Base-by-base conservation (phyloP, 2,888 invertebrate genomes). In the Trichopria drosophilae region DNA sequence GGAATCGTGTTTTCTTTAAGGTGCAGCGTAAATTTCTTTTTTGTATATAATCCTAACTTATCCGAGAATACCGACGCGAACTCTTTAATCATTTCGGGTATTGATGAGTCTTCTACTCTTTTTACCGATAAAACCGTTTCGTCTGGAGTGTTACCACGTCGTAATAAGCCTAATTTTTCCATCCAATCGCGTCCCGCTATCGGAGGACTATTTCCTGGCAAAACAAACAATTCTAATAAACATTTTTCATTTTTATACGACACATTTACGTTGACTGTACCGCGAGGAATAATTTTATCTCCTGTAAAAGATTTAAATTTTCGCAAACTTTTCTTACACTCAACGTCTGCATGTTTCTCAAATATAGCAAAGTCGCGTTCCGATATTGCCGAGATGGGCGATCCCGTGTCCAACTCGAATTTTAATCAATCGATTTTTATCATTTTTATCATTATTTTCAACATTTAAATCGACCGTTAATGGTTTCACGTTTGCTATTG, bases 1-100 rank as follows among this genome's bases (percentile, higher is more conserved):
- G 60, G 59, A 15, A 36, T 49, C 20, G 41, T 44, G 29, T 56
- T 46, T 10, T 42, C 40, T 31, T 59, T 59, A 10, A 58, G 29
- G 28, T 36, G 32, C 13, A 59, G 22, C 3, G 45, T 47, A n/a
- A 60, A 53, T 51, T 59, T 40, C 19, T 35, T 46, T 12, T 19
- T 16, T 6, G 18, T 40, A 22, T 41, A 46, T 12, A 18, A 24
- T 13, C 46, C 46, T n/a, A 47, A 19, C 23, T 20, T 18, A 2
- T 20, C 18, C 1, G 48, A 31, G 20, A 55, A 40, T 12, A 55
- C 41, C 12, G 20, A 15, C 22, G 43, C 34, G 24, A 55, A 51
- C 18, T 48, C 44, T 7, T 24, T 44, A 5, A 44, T 22, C 6
- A 51, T 40, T 13, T 16, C 19, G 2, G 4, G 4, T 9, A n/a